A percentile compares a stretch with the other conserved stretches of the same genome.
Evolutionary conservation across 1,140 invertebrate species (phyloP).

Genomic region (Trialeurodes vaporariorum): DNA sequence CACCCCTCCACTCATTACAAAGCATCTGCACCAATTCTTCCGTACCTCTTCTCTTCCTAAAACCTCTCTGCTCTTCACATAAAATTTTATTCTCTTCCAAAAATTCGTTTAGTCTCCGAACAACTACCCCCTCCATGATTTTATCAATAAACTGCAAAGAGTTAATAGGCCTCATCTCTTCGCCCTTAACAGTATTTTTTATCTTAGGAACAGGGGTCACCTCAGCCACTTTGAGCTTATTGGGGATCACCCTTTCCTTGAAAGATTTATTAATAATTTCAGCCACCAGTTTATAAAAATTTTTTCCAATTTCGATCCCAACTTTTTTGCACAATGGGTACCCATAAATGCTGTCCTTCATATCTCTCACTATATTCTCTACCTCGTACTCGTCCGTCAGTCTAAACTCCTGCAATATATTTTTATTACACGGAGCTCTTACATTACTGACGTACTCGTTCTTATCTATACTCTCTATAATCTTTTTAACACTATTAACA

Average conservation of each 20-base stretch:
- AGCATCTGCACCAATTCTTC: neutral
- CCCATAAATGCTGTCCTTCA: neutral
- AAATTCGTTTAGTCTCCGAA: neutral
- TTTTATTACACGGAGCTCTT: neutral
- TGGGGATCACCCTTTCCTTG: neutral
- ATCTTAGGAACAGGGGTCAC: neutral
- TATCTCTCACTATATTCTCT: neutral
- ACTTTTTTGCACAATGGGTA: neutral
- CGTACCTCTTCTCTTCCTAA: neutral
- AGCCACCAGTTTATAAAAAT: neutral
- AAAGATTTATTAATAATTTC: neutral
- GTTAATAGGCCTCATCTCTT: neutral
- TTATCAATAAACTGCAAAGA: neutral
- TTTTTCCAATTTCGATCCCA: neutral
- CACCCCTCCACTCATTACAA: neutral
- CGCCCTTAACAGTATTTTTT: neutral
- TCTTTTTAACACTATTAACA: neutral
- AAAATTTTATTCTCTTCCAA: neutral
- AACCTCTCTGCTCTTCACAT: neutral
- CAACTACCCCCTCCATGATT: neutral
- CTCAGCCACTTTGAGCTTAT: neutral
- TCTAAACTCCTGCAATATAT: neutral
- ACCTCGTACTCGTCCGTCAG: neutral
- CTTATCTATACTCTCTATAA: neutral
- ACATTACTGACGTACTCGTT: neutral